Base-by-base conservation (phyloP, 2,113 vertebrate genomes). In the Choloepus hoffmanni region DNA sequence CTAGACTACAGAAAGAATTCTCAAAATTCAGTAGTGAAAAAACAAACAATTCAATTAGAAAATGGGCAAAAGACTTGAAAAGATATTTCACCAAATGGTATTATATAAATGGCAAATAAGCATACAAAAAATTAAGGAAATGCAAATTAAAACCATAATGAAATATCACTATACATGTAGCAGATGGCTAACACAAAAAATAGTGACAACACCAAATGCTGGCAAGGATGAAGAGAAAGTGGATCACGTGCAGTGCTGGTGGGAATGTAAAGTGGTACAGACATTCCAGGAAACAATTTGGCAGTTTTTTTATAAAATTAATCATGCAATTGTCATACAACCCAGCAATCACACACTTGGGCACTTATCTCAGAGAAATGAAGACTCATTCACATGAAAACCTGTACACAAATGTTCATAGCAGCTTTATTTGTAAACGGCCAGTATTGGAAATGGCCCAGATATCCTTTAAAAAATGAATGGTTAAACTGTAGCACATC, bases 111-210 rank as follows among this genome's bases (percentile, higher is more conserved):
- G 36, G 24, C 53, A 90, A 48, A 67, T 92, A 73, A 77, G 86
- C 43, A 78, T 40, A 62, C 70, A 43, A 70, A 85, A 36, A 65
- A 70, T 85, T 85, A 85, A 28, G 72, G 65, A 90, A 85, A 85
- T 85, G 62, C 13, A 77, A 84, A 89, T 74, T 76, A 68, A 78
- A 94, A 76, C 79, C 14, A 43, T 9, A 85, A 48, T 55, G 45
- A 73, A 45, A 58, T 67, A 83, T 7, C 33, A 88, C 84, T 70
- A 33, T 16, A 58, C 7, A 92, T 28, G 50, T 81, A 60, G 60
- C 50, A 92, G 73, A 81, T 68, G 67, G 79, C 73, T 95, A 76
- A 92, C 68, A 82, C 63, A 85, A 89, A 82, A 74, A 79, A 77
- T 13, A 83, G 9, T 65, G 79, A 73, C 58, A 89, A 0, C 50